These are phyloP conservation scores for Drosophila siamana DNA, from an alignment of 2,888 invertebrate species.

Conservation along the genomic window DNA sequence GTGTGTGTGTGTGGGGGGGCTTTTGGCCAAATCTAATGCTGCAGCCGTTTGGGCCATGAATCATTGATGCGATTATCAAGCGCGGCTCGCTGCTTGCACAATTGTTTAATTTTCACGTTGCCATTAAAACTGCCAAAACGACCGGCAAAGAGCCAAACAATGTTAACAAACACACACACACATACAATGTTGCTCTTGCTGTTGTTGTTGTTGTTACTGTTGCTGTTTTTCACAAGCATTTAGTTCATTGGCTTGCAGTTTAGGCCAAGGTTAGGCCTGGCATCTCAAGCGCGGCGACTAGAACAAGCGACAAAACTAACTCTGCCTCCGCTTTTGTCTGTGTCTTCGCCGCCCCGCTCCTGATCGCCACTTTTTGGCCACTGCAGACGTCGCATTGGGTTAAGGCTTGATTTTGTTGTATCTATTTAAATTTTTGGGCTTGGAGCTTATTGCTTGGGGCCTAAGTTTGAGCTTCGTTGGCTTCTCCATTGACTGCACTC, in stretches of 20 bases:
- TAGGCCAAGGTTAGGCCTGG: slow-evolving; percentile 81
- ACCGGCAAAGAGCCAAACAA: slow-evolving; percentile 47
- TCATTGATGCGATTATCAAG: slow-evolving; percentile 73
- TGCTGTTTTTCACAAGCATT: slow-evolving; percentile 79
- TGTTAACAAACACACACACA: slow-evolving; percentile 49
- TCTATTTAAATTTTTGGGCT: slow-evolving; percentile 25
- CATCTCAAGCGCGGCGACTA: slow-evolving; percentile 70
- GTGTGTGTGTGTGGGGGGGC: slow-evolving; percentile 27
- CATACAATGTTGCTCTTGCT: slow-evolving; percentile 20
- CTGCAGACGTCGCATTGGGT: slow-evolving; percentile 45
- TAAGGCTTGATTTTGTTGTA: slow-evolving; percentile 27
- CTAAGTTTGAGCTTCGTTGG: slow-evolving; percentile 36
- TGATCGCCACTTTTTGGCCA: slow-evolving; percentile 53
- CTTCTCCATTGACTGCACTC: slow-evolving; percentile 29
- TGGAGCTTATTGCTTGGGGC: slow-evolving; percentile 18
- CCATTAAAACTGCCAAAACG: slow-evolving; percentile 69
- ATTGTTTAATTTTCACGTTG: slow-evolving; percentile 82
- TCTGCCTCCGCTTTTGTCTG: slow-evolving; percentile 5
- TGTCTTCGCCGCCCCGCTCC: background rate
- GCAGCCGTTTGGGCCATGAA: slow-evolving; percentile 62
- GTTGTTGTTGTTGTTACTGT: slow-evolving; percentile 25
- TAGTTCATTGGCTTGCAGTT: slow-evolving; percentile 83
- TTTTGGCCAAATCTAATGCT: slow-evolving; percentile 48
- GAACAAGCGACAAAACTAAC: slow-evolving; percentile 58
- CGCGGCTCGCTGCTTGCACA: slow-evolving; percentile 67